Base-by-base conservation (phyloP, 2,888 invertebrate species). In the Parelbella ahira region DNA sequence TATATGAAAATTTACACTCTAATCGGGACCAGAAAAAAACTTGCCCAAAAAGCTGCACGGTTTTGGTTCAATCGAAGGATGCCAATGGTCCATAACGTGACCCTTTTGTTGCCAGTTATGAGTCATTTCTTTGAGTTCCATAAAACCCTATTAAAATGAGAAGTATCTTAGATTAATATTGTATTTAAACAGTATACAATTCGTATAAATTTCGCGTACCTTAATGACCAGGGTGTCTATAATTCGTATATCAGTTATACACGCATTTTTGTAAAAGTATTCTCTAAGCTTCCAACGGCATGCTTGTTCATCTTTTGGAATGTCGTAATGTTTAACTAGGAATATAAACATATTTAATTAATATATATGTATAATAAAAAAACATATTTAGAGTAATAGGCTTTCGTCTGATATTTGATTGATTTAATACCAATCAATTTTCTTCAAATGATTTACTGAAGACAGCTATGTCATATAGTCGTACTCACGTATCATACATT, bases 151-250 rank as follows among this genome's bases (percentile, higher is more conserved):
- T 50, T 79, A 79, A 7, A 47, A 33, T 10, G 24, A 3, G 3
- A 15, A 15, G n/a, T n/a, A n/a, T n/a, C n/a, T n/a, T n/a, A n/a
- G n/a, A n/a, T n/a, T n/a, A n/a, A n/a, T n/a, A n/a, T n/a, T n/a
- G n/a, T n/a, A n/a, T n/a, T n/a, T n/a, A n/a, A n/a, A n/a, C n/a
- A n/a, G n/a, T n/a, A n/a, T n/a, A n/a, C n/a, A n/a, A n/a, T n/a
- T n/a, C n/a, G n/a, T n/a, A n/a, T n/a, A n/a, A n/a, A n/a, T n/a
- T n/a, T 7, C 7, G 5, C 20, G 44, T 65, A 97, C 97, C 92
- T 97, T 97, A 19, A 97, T 91, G 9, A 98, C 93, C 30, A 98
- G 87, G 88, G 96, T 89, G 77, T 98, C 98, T 56, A 97, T 94
- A 4, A 95, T 90, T 58, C 98, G 90, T 28, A 97, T 84, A 74